Base-by-base conservation (phyloP, 2,888 invertebrate genomes). In the Drosophila quinaria region DNA sequence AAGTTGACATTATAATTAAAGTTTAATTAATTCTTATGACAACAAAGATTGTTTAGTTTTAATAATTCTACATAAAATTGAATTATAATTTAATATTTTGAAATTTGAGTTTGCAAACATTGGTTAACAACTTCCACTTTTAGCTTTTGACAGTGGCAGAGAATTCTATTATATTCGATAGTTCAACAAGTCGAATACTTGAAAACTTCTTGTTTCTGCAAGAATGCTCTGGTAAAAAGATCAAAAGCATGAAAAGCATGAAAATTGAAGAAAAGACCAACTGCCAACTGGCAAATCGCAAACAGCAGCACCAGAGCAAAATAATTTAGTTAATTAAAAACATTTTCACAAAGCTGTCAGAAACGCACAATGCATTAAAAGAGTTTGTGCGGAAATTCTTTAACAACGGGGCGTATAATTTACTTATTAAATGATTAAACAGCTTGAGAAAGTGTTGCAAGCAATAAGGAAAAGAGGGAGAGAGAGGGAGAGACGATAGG, bases 361-460 rank as follows among this genome's bases (percentile, higher is more conserved):
- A 11, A 9, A 39, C n/a, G 44, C 11, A 22, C 13, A 56, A 35
- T 15, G 42, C 42, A 22, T 25, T 47, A 58, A 17, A 22, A 22
- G 35, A 41, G 41, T 1, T 29, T 50, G 46, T 42, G 62, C 41
- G 41, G 50, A 66, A 39, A 47, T 49, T 25, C 25, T 25, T 15
- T 52, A 33, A 65, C 67, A 65, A 60, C 70, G 54, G 54, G 55
- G 68, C 73, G 66, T 76, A 72, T 86, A 88, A 88, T 88, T 85
- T 86, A 79, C 86, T 89, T 88, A 89, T 82, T 77, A 71, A 72
- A 76, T 86, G 74, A 89, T 87, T 89, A 80, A 87, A 71, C 73
- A 73, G 78, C 80, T 65, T 31, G 70, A 61, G 55, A 67, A 71
- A 76, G 80, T 71, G 80, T 70, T 58, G 68, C 42, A 31, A 46